Conservation (phyloP, 2,797 vertebrate genomes). For the Tolypeutes matacus region DNA sequence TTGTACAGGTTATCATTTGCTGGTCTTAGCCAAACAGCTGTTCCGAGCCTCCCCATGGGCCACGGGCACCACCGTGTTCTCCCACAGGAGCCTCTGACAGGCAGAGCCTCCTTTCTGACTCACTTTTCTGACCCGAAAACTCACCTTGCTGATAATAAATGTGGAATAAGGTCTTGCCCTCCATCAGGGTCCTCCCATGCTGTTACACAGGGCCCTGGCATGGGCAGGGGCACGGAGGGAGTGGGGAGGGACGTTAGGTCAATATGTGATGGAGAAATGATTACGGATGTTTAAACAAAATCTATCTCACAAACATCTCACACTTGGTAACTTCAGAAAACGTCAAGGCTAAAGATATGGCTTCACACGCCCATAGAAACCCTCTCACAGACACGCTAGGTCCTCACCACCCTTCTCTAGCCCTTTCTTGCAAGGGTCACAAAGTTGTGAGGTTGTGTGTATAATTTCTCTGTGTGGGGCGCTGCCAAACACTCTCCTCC, state of each 20-base stretch:
- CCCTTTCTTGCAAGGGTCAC: not conserved
- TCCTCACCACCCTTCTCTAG: not conserved
- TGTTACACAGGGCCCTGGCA: too few species aligned
- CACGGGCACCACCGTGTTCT: too few species aligned
- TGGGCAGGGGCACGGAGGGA: not conserved
- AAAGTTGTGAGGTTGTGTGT: not conserved
- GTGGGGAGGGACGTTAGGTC: too few species aligned
- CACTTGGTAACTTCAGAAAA: not conserved
- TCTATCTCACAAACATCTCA: not conserved
- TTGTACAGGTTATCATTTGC: not conserved
- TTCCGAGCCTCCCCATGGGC: constrained; percentile 6
- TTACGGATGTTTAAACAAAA: not conserved
- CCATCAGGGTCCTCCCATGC: too few species aligned
- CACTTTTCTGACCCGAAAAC: not conserved
- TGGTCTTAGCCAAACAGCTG: constrained; percentile 49
- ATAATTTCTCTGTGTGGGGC: not conserved
- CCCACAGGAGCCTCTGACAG: constrained; percentile 73
- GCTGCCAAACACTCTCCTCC: not conserved
- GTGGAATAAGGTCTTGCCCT: fast-evolving
- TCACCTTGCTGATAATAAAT: not conserved
- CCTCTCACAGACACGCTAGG: not conserved
- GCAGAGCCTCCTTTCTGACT: constrained; percentile 66
- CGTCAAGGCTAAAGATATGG: too few species aligned
- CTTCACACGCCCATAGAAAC: not conserved
- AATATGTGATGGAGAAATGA: not conserved